phyloP scores from a whole-genome alignment of 2,888 invertebrate species.

The Rhyacophila evoluta region DNA sequence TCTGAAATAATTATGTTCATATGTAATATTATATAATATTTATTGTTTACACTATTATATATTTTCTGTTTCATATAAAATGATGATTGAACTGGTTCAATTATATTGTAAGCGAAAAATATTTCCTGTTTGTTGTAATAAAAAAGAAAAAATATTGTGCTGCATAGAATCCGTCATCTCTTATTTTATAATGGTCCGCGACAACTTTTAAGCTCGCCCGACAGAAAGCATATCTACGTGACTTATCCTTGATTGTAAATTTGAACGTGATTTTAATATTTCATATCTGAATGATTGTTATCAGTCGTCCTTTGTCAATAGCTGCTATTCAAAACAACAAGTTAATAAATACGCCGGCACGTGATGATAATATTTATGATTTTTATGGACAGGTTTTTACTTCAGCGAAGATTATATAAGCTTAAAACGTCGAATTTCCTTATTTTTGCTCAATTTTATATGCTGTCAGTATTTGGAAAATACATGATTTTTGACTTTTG shows the following conservation, averaged over 20 bases:
- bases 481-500: no score
- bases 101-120: no score
- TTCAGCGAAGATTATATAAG: no score
- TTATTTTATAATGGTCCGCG: slow-evolving; percentile 29
- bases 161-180: neutral
- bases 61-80: no score
- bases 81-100: no score
- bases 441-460: no score
- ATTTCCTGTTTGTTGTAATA: no score
- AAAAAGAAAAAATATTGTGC: neutral
- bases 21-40: no score
- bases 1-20: no score
- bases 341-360: neutral
- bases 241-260: slow-evolving; percentile 49
- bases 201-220: slow-evolving; percentile 32
- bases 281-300: slow-evolving; percentile 27
- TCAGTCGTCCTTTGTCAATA: slow-evolving; percentile 16
- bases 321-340: slow-evolving; percentile 5
- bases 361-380: neutral
- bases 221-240: slow-evolving; percentile 39
- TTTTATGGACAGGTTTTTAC: neutral
- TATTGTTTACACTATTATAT: no score
- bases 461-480: no score
- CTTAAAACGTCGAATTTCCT: no score
- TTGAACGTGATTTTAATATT: slow-evolving; percentile 49